Conservation (phyloP, 2,797 vertebrate genomes). For the Enteromius afrohamiltoni region DNA sequence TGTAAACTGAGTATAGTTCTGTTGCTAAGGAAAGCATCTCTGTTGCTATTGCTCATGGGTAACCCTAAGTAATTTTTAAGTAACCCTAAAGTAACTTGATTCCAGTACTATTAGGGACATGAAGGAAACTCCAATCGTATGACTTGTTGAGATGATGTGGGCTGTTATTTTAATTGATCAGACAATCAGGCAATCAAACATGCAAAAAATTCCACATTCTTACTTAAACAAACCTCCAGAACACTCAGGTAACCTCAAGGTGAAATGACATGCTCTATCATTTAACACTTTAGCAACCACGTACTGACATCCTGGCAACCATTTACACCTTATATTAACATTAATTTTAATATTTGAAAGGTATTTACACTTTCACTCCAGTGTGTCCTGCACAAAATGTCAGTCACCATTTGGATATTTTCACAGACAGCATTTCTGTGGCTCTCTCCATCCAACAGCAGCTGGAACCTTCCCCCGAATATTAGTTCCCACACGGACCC, state of each 20-base stretch:
- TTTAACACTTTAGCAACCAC: background rate
- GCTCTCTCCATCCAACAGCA: too few species aligned
- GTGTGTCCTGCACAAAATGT: background rate
- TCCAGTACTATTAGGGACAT: background rate
- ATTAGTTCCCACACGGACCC: too few species aligned
- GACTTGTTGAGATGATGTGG: background rate
- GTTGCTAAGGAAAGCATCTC: background rate
- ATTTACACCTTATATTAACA: background rate
- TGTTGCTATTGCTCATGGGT: background rate
- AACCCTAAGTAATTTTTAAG: background rate
- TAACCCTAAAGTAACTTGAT: too few species aligned
- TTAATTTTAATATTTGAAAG: background rate
- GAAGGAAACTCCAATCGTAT: background rate
- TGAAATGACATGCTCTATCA: background rate
- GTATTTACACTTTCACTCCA: background rate
- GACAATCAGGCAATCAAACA: background rate
- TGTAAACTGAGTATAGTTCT: background rate
- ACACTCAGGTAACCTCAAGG: background rate
- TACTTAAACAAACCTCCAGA: background rate
- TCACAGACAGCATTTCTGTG: too few species aligned
- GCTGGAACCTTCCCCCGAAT: too few species aligned
- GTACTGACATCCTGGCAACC: background rate
- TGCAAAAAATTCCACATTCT: background rate
- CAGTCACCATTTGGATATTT: background rate
- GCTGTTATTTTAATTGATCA: background rate